A percentile compares a stretch with the other conserved stretches of the same genome.
Conservation (phyloP, 2,113 vertebrate species). For the Ctenomys sociabilis region DNA sequence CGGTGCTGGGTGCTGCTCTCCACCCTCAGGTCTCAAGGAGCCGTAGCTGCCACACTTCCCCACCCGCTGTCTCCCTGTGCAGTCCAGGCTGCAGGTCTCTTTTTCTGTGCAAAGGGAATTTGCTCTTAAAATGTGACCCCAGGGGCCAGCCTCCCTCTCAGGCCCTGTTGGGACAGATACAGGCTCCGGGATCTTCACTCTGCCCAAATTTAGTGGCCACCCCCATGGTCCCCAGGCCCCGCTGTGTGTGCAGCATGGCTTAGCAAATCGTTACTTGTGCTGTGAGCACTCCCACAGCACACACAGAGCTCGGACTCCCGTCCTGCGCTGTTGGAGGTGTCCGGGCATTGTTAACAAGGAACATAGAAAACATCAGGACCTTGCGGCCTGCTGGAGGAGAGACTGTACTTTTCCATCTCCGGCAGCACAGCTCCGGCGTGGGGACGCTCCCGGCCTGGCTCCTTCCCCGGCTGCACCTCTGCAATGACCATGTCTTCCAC, state of each 20-base stretch:
- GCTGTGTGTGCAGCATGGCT: accelerated
- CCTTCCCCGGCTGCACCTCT: neutral
- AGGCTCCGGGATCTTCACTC: neutral
- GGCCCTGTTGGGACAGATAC: neutral
- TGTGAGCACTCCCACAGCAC: neutral
- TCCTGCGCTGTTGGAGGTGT: too few relatives aligned
- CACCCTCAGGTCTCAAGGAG: neutral
- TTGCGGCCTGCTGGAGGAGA: neutral
- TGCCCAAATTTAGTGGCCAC: neutral
- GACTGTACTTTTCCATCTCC: neutral
- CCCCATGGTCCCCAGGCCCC: neutral
- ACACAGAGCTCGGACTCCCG: neutral
- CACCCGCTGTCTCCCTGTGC: neutral
- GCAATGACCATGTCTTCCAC: neutral
- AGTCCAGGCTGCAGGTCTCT: neutral
- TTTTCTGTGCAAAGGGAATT: neutral
- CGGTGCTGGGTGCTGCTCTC: too few relatives aligned
- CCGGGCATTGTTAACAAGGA: neutral
- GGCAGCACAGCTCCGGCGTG: accelerated
- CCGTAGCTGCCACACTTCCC: neutral
- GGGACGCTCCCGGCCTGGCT: neutral
- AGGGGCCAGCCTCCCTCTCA: neutral
- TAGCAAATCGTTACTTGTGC: neutral
- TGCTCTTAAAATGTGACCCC: neutral
- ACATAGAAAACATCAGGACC: neutral